These are phyloP conservation scores for Cerceris ruficornis DNA, from an alignment of 2,888 invertebrate genomes.

Conservation along the genomic window DNA sequence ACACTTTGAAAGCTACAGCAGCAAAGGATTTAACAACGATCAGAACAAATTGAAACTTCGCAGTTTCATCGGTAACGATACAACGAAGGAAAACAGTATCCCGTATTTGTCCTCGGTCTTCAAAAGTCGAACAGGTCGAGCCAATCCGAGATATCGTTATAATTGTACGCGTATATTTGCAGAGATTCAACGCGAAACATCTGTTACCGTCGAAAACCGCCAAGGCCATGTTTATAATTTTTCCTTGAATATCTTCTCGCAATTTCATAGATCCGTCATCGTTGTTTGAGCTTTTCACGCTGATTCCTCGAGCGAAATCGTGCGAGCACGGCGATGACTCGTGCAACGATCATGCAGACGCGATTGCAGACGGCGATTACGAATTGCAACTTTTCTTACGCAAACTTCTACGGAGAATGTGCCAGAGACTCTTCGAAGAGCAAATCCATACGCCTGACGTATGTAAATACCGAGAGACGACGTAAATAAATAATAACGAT, in stretches of 20 bases:
- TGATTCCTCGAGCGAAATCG: neutral
- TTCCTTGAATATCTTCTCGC: neutral
- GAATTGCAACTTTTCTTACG: neutral
- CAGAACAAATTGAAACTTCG: no score
- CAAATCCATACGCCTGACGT: conserved; percentile 1
- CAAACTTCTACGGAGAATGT: neutral
- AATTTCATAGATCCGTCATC: neutral
- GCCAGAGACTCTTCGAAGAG: neutral
- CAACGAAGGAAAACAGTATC: no score
- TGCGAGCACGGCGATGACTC: neutral
- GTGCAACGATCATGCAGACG: conserved; percentile 15
- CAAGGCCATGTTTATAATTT: neutral
- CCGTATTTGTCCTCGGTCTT: no score
- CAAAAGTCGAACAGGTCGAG: no score
- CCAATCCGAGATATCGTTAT: no score
- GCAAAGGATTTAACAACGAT: no score
- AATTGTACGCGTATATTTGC: no score
- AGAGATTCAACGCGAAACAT: no score
- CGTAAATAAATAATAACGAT: conserved; percentile 1
- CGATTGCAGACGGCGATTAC: conserved; percentile 16
- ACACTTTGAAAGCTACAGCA: no score
- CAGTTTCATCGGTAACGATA: no score
- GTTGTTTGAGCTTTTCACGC: neutral
- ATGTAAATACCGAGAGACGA: neutral
- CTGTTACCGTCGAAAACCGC: no score